Percentiles rank a stretch among this genome's conserved stretches.
Evolutionary conservation across 2,888 invertebrate species (phyloP).

Genomic region (Atethmia centrago): DNA sequence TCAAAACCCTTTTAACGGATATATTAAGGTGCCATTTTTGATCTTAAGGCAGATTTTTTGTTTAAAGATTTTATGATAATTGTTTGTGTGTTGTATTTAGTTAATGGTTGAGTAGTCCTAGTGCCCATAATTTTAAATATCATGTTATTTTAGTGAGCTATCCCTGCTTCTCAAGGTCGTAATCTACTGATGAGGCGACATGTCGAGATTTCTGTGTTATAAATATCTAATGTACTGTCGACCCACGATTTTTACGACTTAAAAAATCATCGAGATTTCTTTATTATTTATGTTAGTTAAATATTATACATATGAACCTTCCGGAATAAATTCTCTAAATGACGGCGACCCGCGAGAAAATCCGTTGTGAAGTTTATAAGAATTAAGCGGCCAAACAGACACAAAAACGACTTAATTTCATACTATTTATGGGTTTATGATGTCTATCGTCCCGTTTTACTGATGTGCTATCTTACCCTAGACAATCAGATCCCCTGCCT

Average conservation of each 20-base stretch:
- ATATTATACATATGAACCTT: neutral
- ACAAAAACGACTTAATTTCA: no score
- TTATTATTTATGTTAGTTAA: no score
- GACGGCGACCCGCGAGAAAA: neutral
- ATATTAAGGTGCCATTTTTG: slow-evolving; percentile 67
- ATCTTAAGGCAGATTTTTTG: slow-evolving; percentile 46
- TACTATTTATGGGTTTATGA: neutral
- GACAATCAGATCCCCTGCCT: neutral
- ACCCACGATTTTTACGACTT: no score
- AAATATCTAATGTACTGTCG: no score
- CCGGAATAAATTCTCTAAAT: no score
- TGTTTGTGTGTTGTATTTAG: slow-evolving; percentile 17
- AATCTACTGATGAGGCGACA: neutral
- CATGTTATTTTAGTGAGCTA: no score
- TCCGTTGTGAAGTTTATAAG: neutral
- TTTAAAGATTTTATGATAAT: slow-evolving; percentile 40
- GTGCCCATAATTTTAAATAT: neutral
- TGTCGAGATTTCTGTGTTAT: neutral
- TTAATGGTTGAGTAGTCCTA: neutral
- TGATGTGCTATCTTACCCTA: neutral
- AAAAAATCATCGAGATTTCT: no score
- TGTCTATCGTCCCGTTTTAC: neutral
- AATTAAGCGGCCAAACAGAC: neutral
- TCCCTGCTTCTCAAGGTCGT: no score
- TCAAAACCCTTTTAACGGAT: slow-evolving; percentile 77